phyloP scores from a whole-genome alignment of 2,888 invertebrate species.

The Leptothorax acervorum region DNA sequence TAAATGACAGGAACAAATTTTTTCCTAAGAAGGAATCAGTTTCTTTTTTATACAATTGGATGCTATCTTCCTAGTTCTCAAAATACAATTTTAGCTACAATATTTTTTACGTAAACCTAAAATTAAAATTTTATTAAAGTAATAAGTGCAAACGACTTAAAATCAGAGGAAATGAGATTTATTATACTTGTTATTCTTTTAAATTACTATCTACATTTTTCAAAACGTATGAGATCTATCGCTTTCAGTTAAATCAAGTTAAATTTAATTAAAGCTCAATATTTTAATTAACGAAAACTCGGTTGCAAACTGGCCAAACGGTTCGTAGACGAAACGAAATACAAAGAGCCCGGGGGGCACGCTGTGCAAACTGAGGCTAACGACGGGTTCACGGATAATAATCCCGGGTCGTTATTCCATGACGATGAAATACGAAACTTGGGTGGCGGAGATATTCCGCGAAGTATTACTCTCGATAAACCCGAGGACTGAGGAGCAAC shows the following conservation, averaged over 20 bases:
- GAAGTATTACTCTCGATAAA: constrained; percentile 34
- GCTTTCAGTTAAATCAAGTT: neutral
- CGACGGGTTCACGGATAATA: constrained; percentile 49
- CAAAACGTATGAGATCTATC: no score
- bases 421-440: constrained; percentile 54
- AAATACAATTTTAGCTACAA: neutral
- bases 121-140: neutral
- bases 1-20: neutral
- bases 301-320: neutral
- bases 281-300: constrained; percentile 16
- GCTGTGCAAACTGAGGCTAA: constrained; percentile 25
- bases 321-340: constrained; percentile 16
- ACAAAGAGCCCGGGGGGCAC: constrained; percentile 26
- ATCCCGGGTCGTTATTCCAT: constrained; percentile 36
- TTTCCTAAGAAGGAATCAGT: neutral
- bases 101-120: neutral
- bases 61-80: neutral
- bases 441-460: constrained; percentile 38
- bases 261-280: neutral
- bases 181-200: neutral
- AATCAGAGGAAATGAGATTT: neutral
- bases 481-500: constrained; percentile 54
- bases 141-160: neutral
- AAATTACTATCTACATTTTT: neutral
- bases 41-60: neutral